Base-by-base conservation (phyloP, 37 sponge, comb jelly and placozoan genomes). In the Theonella swinhoei region DNA sequence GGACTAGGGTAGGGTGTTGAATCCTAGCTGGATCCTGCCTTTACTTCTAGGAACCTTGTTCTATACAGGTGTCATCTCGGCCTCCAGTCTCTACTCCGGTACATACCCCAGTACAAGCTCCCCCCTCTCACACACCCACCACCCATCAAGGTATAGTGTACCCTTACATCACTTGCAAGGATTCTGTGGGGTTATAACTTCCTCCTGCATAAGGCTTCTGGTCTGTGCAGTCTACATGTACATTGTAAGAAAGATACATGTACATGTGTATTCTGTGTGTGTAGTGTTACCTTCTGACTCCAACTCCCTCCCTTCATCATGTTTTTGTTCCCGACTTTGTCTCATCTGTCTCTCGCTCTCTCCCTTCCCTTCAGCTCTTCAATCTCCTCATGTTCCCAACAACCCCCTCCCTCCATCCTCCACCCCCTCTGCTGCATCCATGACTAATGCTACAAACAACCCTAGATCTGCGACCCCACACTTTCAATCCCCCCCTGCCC, bases 261-360 rank as follows among this genome's bases (percentile, higher is more conserved):
- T 14, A 14, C 54, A 47, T 47, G 54, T 14, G 54, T 14, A 14
- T 14, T 7, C 54, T 47, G 54, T 17, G 7, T 47, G 54, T 47
- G 7, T 17, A 47, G 11, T 47, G 14, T 14, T 14, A 47, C 54
- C 11, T 47, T 47, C 54, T 17, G 7, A 14, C 14, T 47, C 54
- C 7, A 47, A 17, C 54, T 47, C 14, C 54, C 54, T 47, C 54
- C 14, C 54, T n/a, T n/a, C n/a, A n/a, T n/a, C n/a, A n/a, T n/a
- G n/a, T n/a, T 47, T 14, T 40, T 25, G 31, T 26, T 20, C 47
- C 22, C 58, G 23, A 20, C 32, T 24, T 54, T 69, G 25, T 1
- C 29, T 59, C 22, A n/a, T 42, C 72, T 33, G 62, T 5, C 81
- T 67, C 72, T 81, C 81, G 0, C 81, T 39, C 81, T 36, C 72